Base-by-base conservation (phyloP, 2,113 vertebrate genomes). In the Hemiscyllium ocellatum region DNA sequence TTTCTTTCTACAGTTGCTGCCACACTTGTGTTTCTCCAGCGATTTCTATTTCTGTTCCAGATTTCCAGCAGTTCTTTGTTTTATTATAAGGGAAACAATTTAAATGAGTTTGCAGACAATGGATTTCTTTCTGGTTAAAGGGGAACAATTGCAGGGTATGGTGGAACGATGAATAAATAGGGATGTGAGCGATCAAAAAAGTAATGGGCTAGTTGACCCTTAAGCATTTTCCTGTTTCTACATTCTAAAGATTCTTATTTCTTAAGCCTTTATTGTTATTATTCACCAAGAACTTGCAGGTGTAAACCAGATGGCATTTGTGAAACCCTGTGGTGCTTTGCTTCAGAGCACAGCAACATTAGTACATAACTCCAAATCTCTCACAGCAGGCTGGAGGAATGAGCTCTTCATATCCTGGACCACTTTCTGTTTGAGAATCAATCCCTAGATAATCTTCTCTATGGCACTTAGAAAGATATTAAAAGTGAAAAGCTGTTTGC, bases 401-500 rank as follows among this genome's bases (percentile, higher is more conserved):
- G 42, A 76, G 26, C 94, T n/a, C 87, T 65, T 90, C 87, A 52
- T 95, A 72, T 72, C 94, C 42, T 52, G 8, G 17, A 95, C 47
- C 69, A 76, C 70, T 70, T 95, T 76, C 94, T 50, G 66, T 93
- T 95, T 52, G 68, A 95, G 94, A 72, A 69, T 95, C 94, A 76
- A 52, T 95, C 69, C 93, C 68, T 69, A 95, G 94, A 72, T 69
- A 95, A 72, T 72, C 94, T 72, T 76, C 68, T 95, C 24, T 3
- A 42, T 52, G 94, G 94, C 47, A 95, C n/a, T 72, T 72, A 95
- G 94, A 52, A 61, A 95, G 22, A 42, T 50, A 95, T 72, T 72
- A 95, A 76, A 95, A 95, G 94, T 95, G 94, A 70, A 95, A 95
- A 69, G 69, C 69, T 72, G 68, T 76, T 69, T 72, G 69, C 42